A percentile compares a stretch with the other conserved stretches of the same genome.
These are phyloP conservation scores for Eulemur macaco DNA, from an alignment of 2,113 vertebrate species.

Conservation along the genomic window DNA sequence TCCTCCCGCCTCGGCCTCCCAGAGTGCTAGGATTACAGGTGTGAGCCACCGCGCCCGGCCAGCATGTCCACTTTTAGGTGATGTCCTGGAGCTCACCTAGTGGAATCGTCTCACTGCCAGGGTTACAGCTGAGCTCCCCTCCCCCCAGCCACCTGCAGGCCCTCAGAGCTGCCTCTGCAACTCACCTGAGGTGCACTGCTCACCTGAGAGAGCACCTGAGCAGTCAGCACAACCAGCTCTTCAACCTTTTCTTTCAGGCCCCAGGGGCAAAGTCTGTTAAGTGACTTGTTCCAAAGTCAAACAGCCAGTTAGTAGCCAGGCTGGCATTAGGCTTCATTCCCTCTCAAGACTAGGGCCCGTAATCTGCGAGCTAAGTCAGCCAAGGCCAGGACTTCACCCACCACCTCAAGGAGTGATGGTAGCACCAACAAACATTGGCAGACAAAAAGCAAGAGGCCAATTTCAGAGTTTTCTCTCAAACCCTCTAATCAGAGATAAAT, in stretches of 20 bases:
- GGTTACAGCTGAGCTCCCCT: not conserved
- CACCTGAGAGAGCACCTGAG: not conserved
- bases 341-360: not conserved
- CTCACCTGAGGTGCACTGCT: rapidly evolving
- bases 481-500: not conserved
- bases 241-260: no score
- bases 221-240: rapidly evolving
- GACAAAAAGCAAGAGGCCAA: not conserved
- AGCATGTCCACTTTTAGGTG: not conserved
- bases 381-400: not conserved
- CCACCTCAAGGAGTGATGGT: rapidly evolving
- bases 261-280: not conserved
- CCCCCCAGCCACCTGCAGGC: not conserved
- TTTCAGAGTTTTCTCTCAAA: not conserved
- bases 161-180: not conserved
- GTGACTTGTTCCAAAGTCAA: not conserved
- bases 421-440: rapidly evolving
- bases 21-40: no score
- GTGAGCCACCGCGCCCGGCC: no score
- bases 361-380: not conserved
- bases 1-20: no score
- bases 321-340: no score
- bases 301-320: no score
- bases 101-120: not conserved
- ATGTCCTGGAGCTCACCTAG: not conserved